phyloP scores from a whole-genome alignment of 2,113 vertebrate genomes.

The Leptocoma aspasia region DNA sequence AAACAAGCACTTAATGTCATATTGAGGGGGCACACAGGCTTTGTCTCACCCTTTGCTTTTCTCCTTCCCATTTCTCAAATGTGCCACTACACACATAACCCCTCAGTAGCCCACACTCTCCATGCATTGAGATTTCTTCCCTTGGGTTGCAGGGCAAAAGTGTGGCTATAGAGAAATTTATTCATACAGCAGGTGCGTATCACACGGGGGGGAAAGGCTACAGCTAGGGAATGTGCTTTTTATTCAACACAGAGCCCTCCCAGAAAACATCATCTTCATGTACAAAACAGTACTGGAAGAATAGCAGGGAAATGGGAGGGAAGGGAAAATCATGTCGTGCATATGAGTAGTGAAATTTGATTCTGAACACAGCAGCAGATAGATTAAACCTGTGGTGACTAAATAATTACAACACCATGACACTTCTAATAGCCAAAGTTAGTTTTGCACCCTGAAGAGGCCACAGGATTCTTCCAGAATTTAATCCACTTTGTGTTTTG shows the following conservation, averaged over 20 bases:
- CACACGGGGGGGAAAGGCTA: not conserved
- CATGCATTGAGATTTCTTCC: not conserved
- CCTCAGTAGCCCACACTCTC: not conserved
- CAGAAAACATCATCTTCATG: not conserved
- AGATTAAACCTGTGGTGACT: not conserved
- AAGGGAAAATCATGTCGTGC: not conserved
- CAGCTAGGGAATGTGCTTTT: not conserved
- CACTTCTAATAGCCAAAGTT: not conserved
- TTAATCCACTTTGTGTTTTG: constrained; percentile 10
- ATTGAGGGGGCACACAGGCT: not conserved
- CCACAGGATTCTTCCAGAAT: constrained; percentile 1
- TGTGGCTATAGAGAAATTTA: not conserved
- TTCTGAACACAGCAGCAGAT: not conserved
- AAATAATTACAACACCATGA: not conserved
- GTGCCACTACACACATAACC: not conserved
- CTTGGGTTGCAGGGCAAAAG: not conserved
- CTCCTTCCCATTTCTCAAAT: not conserved
- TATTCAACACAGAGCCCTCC: not conserved
- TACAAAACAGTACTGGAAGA: not conserved
- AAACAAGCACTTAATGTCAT: not conserved
- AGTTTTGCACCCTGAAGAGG: constrained; percentile 23
- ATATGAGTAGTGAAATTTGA: not conserved
- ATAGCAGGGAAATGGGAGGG: not conserved
- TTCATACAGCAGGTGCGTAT: not conserved
- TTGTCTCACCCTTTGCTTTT: constrained; percentile 3